Base-by-base conservation (phyloP, 2,888 invertebrate genomes). In the Seira musarum region DNA sequence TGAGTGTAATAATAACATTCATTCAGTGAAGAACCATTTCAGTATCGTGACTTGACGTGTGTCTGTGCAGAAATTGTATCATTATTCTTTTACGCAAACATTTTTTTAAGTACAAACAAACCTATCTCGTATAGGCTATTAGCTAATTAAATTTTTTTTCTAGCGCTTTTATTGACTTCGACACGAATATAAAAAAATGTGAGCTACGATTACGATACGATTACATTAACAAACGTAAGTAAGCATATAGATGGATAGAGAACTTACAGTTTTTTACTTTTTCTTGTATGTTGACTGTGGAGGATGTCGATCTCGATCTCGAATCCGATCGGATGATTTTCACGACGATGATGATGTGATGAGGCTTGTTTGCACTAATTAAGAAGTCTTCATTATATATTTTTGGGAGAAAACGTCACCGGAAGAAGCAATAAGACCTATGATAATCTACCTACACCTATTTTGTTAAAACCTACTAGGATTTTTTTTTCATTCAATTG, bases 81-180 rank as follows among this genome's bases (percentile, higher is more conserved):
- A 49, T 40, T 40, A 40, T 5, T 40, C 40, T 40, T 8, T 40
- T 40, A 8, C 40, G 49, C 3, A 13, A n/a, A 49, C 3, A 49
- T 49, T 49, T 49, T 8, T 49, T 30, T 30, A 30, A 49, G 49
- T 49, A 30, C 30, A n/a, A 49, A n/a, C 15, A n/a, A 49, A n/a
- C 17, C 49, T 49, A 49, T 60, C n/a, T n/a, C n/a, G 21, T 10
- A 70, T 24, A 67, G 46, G 35, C 75, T 70, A 80, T 80, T 71
- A 80, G 67, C 75, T 80, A 80, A 80, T 75, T 80, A 74, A 74
- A 69, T 80, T 80, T 66, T 19, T 66, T 3, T 8, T 30, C 30
- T 30, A 30, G 30, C 21, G 60, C 8, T 30, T 30, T 68, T 24
- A 68, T 57, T 25, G 30, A 60, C 22, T 61, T 35, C 21, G 60